Percentiles rank a stretch among this genome's conserved stretches.
Conservation (phyloP, 2,797 vertebrate genomes). For the Melanotaenia pygmaea region DNA sequence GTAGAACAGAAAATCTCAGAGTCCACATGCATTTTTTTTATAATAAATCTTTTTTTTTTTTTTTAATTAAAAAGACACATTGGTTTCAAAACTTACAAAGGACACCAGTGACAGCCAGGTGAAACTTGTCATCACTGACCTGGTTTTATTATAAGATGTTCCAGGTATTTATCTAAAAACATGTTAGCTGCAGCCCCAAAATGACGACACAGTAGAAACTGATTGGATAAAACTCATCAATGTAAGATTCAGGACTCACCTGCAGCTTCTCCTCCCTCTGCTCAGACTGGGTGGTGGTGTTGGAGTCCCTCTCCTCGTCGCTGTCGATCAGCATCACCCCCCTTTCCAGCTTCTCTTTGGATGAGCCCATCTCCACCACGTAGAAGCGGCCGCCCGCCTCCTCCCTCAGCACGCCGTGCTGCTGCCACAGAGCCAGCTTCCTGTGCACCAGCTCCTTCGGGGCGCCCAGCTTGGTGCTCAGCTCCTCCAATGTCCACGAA, state of each 20-base stretch:
- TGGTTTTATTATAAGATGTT: too few relatives aligned
- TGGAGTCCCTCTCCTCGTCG: conserved; percentile 95
- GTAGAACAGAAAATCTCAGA: too few relatives aligned
- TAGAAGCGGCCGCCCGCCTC: conserved; percentile 88
- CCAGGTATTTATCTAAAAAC: too few relatives aligned
- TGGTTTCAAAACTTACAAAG: too few relatives aligned
- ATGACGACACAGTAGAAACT: too few relatives aligned
- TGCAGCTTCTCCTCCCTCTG: conserved; percentile 94
- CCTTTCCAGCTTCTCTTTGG: conserved; percentile 88
- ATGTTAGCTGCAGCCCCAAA: too few relatives aligned
- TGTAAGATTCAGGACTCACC: conserved; percentile 51
- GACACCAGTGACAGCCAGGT: too few relatives aligned
- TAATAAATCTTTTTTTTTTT: too few relatives aligned
- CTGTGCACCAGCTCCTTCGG: conserved; percentile 89
- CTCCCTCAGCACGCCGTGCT: conserved; percentile 93
- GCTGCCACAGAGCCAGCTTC: conserved; percentile 94
- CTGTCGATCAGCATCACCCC: conserved; percentile 93
- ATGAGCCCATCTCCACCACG: conserved; percentile 91
- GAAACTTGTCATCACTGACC: too few relatives aligned
- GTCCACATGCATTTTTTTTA: too few relatives aligned
- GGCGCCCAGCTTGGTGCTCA: conserved; percentile 89
- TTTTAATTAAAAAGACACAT: too few relatives aligned
- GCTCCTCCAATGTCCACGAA: conserved; percentile 90
- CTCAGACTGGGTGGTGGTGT: conserved; percentile 95
- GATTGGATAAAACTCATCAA: too few relatives aligned